phyloP scores from a whole-genome alignment of 2,797 vertebrate species.

The Bradypus variegatus region DNA sequence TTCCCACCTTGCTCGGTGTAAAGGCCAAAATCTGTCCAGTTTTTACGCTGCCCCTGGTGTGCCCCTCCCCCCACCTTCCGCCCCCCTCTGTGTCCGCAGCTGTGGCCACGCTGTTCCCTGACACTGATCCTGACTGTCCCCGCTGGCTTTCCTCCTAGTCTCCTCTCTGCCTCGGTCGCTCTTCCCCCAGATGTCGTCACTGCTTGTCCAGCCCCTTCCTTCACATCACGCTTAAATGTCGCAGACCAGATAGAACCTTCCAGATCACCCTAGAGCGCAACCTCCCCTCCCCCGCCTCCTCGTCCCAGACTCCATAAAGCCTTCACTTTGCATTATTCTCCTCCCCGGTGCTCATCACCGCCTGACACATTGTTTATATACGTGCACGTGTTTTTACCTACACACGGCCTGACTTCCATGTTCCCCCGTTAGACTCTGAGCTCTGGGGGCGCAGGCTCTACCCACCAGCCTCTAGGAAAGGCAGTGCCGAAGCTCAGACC shows the following conservation, averaged over 20 bases:
- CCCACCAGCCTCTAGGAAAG: neutral
- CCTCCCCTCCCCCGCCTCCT: rapidly evolving
- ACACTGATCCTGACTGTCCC: too few relatives aligned
- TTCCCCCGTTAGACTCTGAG: neutral
- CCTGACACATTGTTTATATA: too few relatives aligned
- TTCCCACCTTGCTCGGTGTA: rapidly evolving
- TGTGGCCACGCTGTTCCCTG: neutral
- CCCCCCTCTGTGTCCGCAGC: too few relatives aligned
- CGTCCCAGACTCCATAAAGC: neutral
- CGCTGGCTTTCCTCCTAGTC: too few relatives aligned
- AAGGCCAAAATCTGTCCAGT: rapidly evolving
- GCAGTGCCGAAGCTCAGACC: rapidly evolving
- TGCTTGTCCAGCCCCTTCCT: neutral
- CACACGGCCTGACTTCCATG: neutral
- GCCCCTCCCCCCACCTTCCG: neutral
- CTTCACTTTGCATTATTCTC: too few relatives aligned
- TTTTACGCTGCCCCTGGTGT: neutral
- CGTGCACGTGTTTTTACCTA: too few relatives aligned
- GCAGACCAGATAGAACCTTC: neutral
- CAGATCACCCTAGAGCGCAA: rapidly evolving
- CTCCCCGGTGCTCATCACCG: rapidly evolving
- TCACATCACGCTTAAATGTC: neutral
- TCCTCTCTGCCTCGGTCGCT: neutral
- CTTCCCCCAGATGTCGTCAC: rapidly evolving
- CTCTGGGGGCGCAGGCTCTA: neutral